A percentile compares a stretch with the other conserved stretches of the same genome.
Evolutionary conservation across 2,797 vertebrate species (phyloP).

Genomic region (Bothrops alternatus): DNA sequence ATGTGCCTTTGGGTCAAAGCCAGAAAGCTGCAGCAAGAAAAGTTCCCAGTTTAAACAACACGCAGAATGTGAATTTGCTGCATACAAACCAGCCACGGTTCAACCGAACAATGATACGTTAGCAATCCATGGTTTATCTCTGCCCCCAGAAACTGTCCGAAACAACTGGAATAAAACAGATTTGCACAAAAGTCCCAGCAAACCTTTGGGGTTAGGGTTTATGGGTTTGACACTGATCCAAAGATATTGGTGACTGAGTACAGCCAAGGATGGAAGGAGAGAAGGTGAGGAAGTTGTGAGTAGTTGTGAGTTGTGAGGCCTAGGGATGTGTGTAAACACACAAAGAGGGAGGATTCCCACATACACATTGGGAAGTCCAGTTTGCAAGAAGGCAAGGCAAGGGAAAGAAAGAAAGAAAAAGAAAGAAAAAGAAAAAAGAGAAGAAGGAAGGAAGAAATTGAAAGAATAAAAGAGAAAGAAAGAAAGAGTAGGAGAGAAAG

Average conservation of each 20-base stretch:
- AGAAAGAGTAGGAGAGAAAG: too few species aligned
- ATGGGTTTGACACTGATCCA: neutral
- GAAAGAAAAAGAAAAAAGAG: too few species aligned
- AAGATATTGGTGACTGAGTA: too few species aligned
- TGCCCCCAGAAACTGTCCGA: neutral
- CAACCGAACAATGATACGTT: neutral
- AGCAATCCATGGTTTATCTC: neutral
- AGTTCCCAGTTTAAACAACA: neutral
- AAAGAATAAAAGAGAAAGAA: neutral
- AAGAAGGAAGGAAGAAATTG: too few species aligned
- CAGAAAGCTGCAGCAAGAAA: neutral
- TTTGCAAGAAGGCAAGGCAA: neutral
- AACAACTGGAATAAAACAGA: neutral
- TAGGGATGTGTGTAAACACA: fast-evolving
- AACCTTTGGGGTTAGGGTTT: neutral
- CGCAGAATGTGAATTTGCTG: neutral
- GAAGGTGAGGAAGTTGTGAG: neutral
- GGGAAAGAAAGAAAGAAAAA: too few species aligned
- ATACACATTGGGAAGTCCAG: neutral
- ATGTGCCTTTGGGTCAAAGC: neutral
- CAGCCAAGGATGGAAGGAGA: neutral
- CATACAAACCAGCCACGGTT: neutral
- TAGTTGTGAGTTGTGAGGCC: too few species aligned
- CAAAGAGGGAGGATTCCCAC: neutral
- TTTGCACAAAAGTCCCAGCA: neutral